phyloP scores from a whole-genome alignment of 2,888 invertebrate genomes.

The Anoplius nigerrimus region DNA sequence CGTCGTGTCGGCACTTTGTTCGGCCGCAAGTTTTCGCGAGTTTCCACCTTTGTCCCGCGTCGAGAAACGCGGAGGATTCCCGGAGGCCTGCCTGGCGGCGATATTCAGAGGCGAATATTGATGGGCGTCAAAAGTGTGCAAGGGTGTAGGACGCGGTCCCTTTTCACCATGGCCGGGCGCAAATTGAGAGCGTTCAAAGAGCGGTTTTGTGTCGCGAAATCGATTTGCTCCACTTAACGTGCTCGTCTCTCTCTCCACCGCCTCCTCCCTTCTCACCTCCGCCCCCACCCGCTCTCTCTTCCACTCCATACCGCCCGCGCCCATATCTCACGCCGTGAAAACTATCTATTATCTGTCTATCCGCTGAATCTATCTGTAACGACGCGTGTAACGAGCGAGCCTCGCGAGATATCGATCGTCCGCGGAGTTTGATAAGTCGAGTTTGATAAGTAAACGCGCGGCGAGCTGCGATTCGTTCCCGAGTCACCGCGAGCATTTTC shows the following conservation, averaged over 20 bases:
- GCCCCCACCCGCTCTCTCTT: conserved; percentile 18
- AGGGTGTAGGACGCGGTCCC: background rate
- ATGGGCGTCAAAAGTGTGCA: background rate
- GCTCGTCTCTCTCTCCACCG: conserved; percentile 20
- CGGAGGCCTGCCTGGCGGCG: background rate
- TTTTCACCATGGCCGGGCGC: background rate
- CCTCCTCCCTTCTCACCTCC: background rate
- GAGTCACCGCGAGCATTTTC: no score
- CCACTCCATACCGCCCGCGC: conserved; percentile 28
- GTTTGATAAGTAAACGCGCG: no score
- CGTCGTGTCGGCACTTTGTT: no score
- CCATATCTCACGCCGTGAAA: background rate
- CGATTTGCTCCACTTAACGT: conserved; percentile 27
- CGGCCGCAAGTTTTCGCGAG: background rate
- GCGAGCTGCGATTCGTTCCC: no score
- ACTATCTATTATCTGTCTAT: no score
- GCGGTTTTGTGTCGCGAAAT: conserved; percentile 24
- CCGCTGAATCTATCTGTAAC: no score
- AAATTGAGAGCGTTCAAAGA: conserved; percentile 5
- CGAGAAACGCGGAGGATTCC: background rate
- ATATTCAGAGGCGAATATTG: conserved; percentile 1
- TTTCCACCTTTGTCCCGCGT: background rate
- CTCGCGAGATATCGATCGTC: no score
- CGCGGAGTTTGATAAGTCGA: no score
- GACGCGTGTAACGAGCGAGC: no score